A percentile compares a stretch with the other conserved stretches of the same genome.
Evolutionary conservation across 2,797 vertebrate species (phyloP).

Genomic region (Geotrypetes seraphini): DNA sequence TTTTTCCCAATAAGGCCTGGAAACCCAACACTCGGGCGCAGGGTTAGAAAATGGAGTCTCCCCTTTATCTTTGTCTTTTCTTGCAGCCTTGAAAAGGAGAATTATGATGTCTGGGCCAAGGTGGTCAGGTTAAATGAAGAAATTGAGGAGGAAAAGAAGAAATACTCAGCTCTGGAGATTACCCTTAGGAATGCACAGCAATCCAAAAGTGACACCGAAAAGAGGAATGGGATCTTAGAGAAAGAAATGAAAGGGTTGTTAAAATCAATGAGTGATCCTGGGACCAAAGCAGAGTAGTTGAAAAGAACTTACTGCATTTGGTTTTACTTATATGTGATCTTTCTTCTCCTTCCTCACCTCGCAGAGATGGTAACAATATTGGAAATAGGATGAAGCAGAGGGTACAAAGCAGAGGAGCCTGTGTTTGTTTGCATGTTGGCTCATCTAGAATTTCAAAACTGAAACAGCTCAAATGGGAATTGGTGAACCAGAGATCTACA

Average conservation of each 20-base stretch:
- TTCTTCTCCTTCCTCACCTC: too few relatives aligned
- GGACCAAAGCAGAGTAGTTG: constrained; percentile 4
- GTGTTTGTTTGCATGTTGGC: too few relatives aligned
- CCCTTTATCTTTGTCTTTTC: not conserved
- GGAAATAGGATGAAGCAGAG: too few relatives aligned
- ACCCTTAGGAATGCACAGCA: constrained; percentile 49
- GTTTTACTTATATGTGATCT: too few relatives aligned
- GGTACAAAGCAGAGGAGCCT: too few relatives aligned
- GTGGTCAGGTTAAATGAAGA: constrained; percentile 68
- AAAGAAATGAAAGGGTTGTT: constrained; percentile 61
- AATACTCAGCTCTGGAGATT: constrained; percentile 57
- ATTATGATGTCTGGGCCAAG: constrained; percentile 67
- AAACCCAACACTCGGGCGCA: too few relatives aligned
- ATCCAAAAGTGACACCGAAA: constrained; percentile 58
- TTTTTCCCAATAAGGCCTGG: too few relatives aligned
- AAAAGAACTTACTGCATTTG: too few relatives aligned
- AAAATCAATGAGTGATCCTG: constrained; percentile 13
- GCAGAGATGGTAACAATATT: too few relatives aligned
- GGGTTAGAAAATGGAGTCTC: not conserved
- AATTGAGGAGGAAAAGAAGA: constrained; percentile 62
- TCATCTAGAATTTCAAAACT: too few relatives aligned
- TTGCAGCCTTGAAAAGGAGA: constrained; percentile 72
- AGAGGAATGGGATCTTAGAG: constrained; percentile 63
- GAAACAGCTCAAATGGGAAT: too few relatives aligned
- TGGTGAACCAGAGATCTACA: too few relatives aligned